Evolutionary conservation across 1,140 invertebrate species (phyloP).

Genomic region (Condylostylus longicornis): DNA sequence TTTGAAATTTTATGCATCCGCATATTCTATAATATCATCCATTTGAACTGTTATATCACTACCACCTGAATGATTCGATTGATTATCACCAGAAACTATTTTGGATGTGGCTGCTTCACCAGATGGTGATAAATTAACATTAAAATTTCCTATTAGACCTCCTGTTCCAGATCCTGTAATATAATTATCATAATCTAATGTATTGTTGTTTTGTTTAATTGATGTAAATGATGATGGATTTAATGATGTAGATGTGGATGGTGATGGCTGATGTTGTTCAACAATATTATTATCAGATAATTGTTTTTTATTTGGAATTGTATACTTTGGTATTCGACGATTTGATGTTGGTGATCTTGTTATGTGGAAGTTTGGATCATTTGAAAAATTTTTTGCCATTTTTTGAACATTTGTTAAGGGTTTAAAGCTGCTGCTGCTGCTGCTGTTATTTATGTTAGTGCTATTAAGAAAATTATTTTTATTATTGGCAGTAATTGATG

Average conservation of each 20-base stretch:
- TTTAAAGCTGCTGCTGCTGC: slow-evolving; percentile 2
- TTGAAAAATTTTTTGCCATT: slow-evolving; percentile 18
- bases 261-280: too few relatives aligned
- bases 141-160: not conserved
- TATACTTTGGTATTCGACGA: slow-evolving; percentile 7
- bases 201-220: too few relatives aligned
- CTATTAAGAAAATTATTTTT: not conserved
- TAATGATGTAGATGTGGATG: too few relatives aligned
- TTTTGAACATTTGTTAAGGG: slow-evolving; percentile 16
- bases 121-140: not conserved
- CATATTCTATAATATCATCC: slow-evolving; percentile 28
- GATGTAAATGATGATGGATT: too few relatives aligned
- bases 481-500: not conserved
- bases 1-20: slow-evolving; percentile 12
- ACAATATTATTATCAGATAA: too few relatives aligned
- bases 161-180: too few relatives aligned
- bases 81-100: slow-evolving; percentile 11
- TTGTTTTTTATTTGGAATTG: slow-evolving; percentile 3
- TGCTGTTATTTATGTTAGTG: not conserved
- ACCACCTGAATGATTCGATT: slow-evolving; percentile 30
- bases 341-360: slow-evolving; percentile 7
- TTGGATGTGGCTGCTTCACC: slow-evolving; percentile 14
- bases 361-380: slow-evolving; percentile 14
- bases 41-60: slow-evolving; percentile 30
- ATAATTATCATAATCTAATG: too few relatives aligned